Evolutionary conservation across 2,113 vertebrate genomes (phyloP).

Genomic region (Clupea harengus): DNA sequence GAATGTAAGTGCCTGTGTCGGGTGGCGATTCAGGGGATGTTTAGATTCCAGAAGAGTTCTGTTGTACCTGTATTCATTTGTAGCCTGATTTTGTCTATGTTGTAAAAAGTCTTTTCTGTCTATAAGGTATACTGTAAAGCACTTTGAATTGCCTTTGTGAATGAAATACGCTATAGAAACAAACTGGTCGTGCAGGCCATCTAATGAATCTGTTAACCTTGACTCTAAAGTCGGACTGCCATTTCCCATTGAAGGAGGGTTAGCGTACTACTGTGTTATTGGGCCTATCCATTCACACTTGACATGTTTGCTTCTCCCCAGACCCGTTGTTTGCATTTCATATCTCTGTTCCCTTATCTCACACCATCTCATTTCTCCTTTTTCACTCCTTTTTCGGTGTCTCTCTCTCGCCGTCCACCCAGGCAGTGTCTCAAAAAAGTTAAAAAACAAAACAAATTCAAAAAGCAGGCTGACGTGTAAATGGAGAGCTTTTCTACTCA

Average conservation of each 20-base stretch:
- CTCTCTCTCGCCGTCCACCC: neutral
- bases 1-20: constrained; percentile 72
- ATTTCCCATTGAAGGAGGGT: neutral
- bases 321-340: neutral
- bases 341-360: neutral
- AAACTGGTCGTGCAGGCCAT: neutral
- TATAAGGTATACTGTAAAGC: neutral
- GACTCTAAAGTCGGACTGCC: neutral
- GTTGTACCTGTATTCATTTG: too few species aligned
- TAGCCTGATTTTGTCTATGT: neutral
- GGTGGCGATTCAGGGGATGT: too few species aligned
- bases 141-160: neutral
- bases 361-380: neutral
- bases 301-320: neutral
- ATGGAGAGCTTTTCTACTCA: too few species aligned
- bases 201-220: neutral
- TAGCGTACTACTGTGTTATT: neutral
- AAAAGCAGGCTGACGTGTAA: neutral
- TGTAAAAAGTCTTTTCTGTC: neutral
- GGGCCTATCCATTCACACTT: neutral
- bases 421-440: too few species aligned
- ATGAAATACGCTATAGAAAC: neutral
- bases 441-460: too few species aligned
- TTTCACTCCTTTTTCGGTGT: neutral
- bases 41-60: neutral